phyloP scores from a whole-genome alignment of 2,113 vertebrate species.

The Poicephalus meyeri region DNA sequence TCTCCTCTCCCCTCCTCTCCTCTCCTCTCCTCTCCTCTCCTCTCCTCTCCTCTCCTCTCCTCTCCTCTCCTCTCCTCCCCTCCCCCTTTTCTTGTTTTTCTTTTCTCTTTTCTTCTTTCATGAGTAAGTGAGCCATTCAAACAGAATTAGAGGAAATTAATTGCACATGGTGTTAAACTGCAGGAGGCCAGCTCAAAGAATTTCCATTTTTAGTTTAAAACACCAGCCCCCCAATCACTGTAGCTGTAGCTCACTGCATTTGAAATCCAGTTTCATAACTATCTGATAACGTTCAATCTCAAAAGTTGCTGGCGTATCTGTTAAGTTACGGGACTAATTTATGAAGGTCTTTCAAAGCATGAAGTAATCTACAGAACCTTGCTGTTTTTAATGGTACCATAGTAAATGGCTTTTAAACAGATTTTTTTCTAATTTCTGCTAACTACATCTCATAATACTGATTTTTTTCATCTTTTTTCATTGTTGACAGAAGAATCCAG shows the following conservation, averaged over 20 bases:
- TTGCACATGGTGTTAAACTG: constrained; percentile 2
- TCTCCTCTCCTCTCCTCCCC: fast-evolving
- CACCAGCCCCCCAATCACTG: background rate
- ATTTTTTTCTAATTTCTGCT: background rate
- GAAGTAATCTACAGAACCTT: background rate
- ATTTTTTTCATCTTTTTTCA: background rate
- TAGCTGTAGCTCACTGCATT: background rate
- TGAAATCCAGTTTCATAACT: background rate
- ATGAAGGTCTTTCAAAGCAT: background rate
- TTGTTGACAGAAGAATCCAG: background rate
- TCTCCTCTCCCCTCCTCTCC: no score
- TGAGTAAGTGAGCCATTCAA: background rate
- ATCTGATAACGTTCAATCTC: background rate
- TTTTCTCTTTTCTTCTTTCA: background rate
- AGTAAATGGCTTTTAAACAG: background rate
- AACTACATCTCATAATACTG: background rate
- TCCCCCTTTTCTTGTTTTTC: fast-evolving
- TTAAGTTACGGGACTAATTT: background rate
- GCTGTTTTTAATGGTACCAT: background rate
- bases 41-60: fast-evolving
- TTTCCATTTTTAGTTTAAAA: background rate
- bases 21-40: no score
- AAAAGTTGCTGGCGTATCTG: background rate
- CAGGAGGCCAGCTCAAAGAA: background rate
- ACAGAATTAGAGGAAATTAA: constrained; percentile 18